Evolutionary conservation across 53 echinoderm and acorn worm genomes (phyloP).

Genomic region (Actinopyga echinites): DNA sequence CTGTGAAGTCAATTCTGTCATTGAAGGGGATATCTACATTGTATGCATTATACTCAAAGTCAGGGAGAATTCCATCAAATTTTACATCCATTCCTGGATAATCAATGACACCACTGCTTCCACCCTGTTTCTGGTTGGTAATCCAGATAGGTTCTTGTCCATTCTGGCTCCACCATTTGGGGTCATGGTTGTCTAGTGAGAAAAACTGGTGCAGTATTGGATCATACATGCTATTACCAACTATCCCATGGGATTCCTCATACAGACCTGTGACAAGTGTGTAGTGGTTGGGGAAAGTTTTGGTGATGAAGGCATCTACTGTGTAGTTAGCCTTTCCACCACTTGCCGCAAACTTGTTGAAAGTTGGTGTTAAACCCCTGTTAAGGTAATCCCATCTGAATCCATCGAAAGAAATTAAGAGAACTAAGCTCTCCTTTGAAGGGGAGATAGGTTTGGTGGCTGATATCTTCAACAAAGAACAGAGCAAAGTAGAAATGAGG

Average conservation of each 20-base stretch:
- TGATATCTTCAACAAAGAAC: no score
- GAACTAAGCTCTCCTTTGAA: no score
- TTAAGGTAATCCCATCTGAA: slow-evolving; percentile 88
- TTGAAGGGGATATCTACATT: slow-evolving; percentile 53
- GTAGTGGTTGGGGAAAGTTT: slow-evolving; percentile 92
- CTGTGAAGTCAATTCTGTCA: slow-evolving; percentile 56
- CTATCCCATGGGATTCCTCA: slow-evolving; percentile 88
- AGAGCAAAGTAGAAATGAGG: no score
- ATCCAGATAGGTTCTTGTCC: slow-evolving; percentile 91
- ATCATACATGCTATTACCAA: slow-evolving; percentile 84
- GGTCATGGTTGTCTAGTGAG: slow-evolving; percentile 6
- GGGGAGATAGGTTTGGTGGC: no score
- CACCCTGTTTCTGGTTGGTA: slow-evolving; percentile 80
- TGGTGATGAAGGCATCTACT: slow-evolving; percentile 71
- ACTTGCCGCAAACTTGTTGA: slow-evolving; percentile 55
- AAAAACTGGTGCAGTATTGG: slow-evolving; percentile 57
- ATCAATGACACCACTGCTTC: slow-evolving; percentile 59
- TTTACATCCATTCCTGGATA: slow-evolving; percentile 67
- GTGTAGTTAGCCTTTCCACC: slow-evolving; percentile 76
- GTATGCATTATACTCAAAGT: slow-evolving; percentile 56
- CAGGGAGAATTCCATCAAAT: slow-evolving; percentile 62
- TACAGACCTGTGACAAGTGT: slow-evolving; percentile 81
- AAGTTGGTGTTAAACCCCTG: slow-evolving; percentile 72
- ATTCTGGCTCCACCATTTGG: slow-evolving; percentile 73
- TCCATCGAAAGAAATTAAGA: slow-evolving; percentile 90